Percentiles rank a stretch among this genome's conserved stretches.
Conservation (phyloP, 1,140 invertebrate genomes). For the Procambarus virginalis region DNA sequence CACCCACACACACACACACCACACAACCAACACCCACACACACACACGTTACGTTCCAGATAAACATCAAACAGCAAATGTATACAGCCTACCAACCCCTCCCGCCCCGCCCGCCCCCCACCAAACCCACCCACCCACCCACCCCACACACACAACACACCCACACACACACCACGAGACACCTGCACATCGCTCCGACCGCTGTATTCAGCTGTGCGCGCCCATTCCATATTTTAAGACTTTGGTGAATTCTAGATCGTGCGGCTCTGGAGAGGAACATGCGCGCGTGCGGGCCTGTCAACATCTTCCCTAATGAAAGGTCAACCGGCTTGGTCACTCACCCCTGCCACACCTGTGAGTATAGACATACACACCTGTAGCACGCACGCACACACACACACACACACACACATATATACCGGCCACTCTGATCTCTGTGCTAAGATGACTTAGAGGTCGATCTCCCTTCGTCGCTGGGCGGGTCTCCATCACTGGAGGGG, state of each 20-base stretch:
- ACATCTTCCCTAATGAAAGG: slow-evolving; percentile 16
- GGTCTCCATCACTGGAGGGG: not conserved
- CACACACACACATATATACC: slow-evolving; percentile 18
- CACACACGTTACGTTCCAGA: too few relatives aligned
- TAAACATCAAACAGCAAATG: not conserved
- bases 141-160: too few relatives aligned
- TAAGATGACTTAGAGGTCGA: not conserved
- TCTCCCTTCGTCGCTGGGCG: not conserved
- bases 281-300: not conserved
- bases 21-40: too few relatives aligned
- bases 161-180: not conserved
- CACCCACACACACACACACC: not conserved
- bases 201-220: not conserved
- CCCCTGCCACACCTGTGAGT: not conserved
- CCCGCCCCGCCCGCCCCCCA: too few relatives aligned
- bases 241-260: not conserved
- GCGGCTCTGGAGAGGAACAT: not conserved
- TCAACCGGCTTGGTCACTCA: not conserved
- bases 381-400: slow-evolving; percentile 35
- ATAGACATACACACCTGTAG: slow-evolving; percentile 3
- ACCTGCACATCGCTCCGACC: not conserved
- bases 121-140: too few relatives aligned
- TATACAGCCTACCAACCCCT: not conserved
- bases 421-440: not conserved
- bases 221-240: slow-evolving; percentile 3